Conservation (phyloP, 2,888 invertebrate species). For the Carabus problematicus region DNA sequence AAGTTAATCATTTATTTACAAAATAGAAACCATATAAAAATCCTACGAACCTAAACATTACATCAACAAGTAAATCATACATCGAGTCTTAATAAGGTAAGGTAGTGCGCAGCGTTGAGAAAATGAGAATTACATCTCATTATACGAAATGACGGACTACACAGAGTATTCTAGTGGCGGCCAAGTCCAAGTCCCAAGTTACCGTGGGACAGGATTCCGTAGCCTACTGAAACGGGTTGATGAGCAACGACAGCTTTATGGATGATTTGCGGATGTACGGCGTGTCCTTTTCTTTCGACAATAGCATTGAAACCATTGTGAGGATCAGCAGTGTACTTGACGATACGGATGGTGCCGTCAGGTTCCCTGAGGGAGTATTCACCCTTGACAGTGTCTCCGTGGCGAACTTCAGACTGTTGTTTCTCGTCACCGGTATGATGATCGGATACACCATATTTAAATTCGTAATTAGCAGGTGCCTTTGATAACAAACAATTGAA, state of each 20-base stretch:
- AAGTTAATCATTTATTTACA: conserved; percentile 38
- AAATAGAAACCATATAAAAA: conserved; percentile 14
- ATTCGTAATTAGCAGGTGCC: conserved; percentile 49
- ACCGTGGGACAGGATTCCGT: conserved; percentile 21
- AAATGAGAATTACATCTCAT: neutral
- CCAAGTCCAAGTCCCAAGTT: conserved; percentile 17
- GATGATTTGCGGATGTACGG: conserved; percentile 58
- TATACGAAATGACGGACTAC: neutral
- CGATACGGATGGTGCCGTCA: conserved; percentile 52
- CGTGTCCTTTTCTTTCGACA: conserved; percentile 70
- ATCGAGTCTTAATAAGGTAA: conserved; percentile 15
- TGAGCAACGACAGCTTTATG: conserved; percentile 31
- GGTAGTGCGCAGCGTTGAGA: conserved; percentile 8
- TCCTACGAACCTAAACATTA: no score
- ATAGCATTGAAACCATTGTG: conserved; percentile 61
- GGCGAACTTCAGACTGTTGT: conserved; percentile 47
- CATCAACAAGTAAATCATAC: conserved; percentile 18
- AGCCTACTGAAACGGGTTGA: conserved; percentile 22
- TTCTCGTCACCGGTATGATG: conserved; percentile 49
- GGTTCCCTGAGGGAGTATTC: conserved; percentile 51
- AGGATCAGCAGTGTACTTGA: conserved; percentile 53
- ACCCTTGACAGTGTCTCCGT: conserved; percentile 46
- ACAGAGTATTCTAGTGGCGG: neutral
- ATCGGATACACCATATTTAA: conserved; percentile 48
- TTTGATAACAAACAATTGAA: conserved; percentile 1